Evolutionary conservation across 2,797 vertebrate genomes (phyloP), one percentile per base, ranked within the genome.

Genomic region (Tiaroga cobitis): DNA sequence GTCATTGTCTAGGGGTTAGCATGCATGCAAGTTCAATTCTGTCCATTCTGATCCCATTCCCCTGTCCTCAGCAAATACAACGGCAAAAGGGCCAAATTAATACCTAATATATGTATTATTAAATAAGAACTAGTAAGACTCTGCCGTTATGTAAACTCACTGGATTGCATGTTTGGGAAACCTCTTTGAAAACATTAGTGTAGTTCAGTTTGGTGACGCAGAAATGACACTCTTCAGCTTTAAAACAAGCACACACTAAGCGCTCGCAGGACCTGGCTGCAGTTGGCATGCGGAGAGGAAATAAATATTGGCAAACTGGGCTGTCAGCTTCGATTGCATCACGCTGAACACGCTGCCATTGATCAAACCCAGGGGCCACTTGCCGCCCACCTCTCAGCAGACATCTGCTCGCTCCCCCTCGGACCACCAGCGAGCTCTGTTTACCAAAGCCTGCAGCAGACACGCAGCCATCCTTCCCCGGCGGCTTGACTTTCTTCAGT

Each of bases 351-450:
- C 65, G 49, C 89, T 85, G 82, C 89, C 91, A 83, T 92, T 90
- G 77, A 9, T 81, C 91, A 90, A 88, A 90, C 89, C 83, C 91
- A 91, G 87, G 79, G 46, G 67, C 94, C 87, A 88, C 89, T 90
- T 92, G 91, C 93, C 79, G 92, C 91, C 89, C 91, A 90, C 89
- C 89, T 90, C 90, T 86, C 81, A 78, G 29, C 88, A 65, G 18
- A 80, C 89, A 81, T 79, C 76, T 84, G 87, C 80, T 83, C 72
- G 15, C 29, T 65, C 63, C 63, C 69, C 65, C 37, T 67, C 2
- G 81, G 96, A 96, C 96, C 97, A 96, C 97, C 96, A 94, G 95
- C 93, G 93, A 95, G 93, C 92, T 94, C 49, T 95, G 96, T 98
- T 97, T 97, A 96, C 91, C 91, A 89, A 94, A 95, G 91, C 89